Base-by-base conservation (phyloP, 2,797 vertebrate species). In the Okamejei kenojei region DNA sequence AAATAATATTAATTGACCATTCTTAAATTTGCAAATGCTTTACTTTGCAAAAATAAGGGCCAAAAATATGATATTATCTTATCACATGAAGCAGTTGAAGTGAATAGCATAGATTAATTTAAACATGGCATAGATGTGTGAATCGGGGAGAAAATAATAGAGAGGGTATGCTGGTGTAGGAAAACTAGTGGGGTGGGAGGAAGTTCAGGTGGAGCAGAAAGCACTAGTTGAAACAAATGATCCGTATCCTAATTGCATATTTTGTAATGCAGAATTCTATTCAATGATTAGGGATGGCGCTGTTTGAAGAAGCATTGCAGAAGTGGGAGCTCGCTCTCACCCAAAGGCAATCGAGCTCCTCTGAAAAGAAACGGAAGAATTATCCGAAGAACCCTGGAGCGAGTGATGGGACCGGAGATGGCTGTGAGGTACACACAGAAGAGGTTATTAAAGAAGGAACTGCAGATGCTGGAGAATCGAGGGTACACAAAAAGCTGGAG, bases 311-410 rank as follows among this genome's bases (percentile, higher is more conserved):
- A 95, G 99, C 99, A 0, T 95, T 99, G 90, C 97, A 96, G 93
- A 99, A 99, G 93, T 99, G 99, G 99, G 98, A 99, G 93, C 98
- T 97, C 95, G 99, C 99, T 0, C 95, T 99, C 95, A 98, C 97
- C 45, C 96, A 98, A 94, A 97, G 98, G 79, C 98, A 99, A 95
- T 95, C 95, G 38, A 94, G 96, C 65, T 95, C 95, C 8, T 95
- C 96, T 8, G 94, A 95, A 76, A 96, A 97, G 13, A 97, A 97
- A 0, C 93, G 74, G 94, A 95, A 94, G 45, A 95, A 93, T 81
- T 95, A 95, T 90, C 95, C 94, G 0, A 96, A 96, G 84, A 94
- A 94, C 8, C 4, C 94, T 0, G 95, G 96, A 2, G 96, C 76
- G 1, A 61, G 35, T 7, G 38, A 63, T 23, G 63, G n/a, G 29